These are phyloP conservation scores for Escarpia spicata DNA, from an alignment of 2,888 invertebrate genomes.

Conservation along the genomic window DNA sequence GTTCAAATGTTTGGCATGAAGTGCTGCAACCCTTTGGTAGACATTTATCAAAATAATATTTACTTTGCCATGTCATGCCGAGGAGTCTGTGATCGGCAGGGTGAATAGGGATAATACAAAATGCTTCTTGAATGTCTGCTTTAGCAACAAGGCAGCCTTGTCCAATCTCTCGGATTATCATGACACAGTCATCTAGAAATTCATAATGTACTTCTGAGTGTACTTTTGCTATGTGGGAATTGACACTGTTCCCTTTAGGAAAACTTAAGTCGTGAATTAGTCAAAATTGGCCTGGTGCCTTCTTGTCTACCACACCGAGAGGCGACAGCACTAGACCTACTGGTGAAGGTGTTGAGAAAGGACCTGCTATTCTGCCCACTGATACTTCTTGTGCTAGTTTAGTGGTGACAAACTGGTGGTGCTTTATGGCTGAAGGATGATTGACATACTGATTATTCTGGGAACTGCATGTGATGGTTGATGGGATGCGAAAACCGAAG, in stretches of 20 bases:
- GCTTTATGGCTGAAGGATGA: neutral
- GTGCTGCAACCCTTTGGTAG: neutral
- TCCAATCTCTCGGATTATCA: neutral
- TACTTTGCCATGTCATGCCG: neutral
- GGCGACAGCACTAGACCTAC: neutral
- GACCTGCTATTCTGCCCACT: neutral
- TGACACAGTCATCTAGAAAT: neutral
- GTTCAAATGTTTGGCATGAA: neutral
- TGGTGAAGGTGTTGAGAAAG: neutral
- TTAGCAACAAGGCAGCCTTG: neutral
- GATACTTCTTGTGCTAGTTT: neutral
- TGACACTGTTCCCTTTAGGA: neutral
- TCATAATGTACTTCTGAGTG: neutral
- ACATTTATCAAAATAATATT: neutral
- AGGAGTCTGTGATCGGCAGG: neutral
- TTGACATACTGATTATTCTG: neutral
- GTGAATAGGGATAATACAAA: neutral
- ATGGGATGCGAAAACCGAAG: too few species aligned
- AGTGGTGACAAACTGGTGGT: neutral
- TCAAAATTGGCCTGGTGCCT: neutral
- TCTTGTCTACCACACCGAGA: neutral
- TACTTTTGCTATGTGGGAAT: neutral
- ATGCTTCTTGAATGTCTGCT: neutral
- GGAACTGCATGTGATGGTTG: too few species aligned
- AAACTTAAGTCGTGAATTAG: neutral